Percentiles rank a stretch among this genome's conserved stretches.
Conservation (phyloP, 2,888 invertebrate genomes). For the Drosophila subsilvestris region DNA sequence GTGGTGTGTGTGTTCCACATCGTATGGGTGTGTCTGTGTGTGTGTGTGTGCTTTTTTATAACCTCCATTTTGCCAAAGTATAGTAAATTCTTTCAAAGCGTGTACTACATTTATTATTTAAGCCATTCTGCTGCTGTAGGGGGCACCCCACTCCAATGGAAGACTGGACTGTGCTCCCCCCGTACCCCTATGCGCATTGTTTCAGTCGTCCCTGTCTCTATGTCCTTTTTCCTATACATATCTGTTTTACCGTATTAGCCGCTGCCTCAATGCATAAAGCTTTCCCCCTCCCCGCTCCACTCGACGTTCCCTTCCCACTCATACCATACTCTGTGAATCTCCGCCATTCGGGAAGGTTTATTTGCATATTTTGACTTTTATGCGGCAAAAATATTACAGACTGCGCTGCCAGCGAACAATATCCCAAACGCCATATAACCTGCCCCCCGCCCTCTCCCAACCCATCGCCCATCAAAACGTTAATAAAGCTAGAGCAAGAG, state of each 20-base stretch:
- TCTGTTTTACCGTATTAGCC: conserved; percentile 57
- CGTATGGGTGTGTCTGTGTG: conserved; percentile 9
- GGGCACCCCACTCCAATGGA: conserved; percentile 30
- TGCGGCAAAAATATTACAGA: conserved; percentile 76
- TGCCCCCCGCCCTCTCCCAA: conserved; percentile 1
- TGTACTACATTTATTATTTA: conserved; percentile 76
- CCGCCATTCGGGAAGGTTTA: conserved; percentile 53
- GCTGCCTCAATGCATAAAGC: conserved; percentile 21
- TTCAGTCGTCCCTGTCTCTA: conserved; percentile 10
- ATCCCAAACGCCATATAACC: background rate
- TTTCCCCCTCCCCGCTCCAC: background rate
- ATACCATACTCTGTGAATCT: conserved; percentile 6
- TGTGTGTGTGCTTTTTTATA: conserved; percentile 58
- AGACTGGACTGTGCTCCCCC: background rate
- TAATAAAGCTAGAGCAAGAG: conserved; percentile 58
- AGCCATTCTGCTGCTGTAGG: conserved; percentile 66
- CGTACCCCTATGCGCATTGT: conserved; percentile 7
- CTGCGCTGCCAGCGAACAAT: conserved; percentile 73
- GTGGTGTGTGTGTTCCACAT: conserved; percentile 5
- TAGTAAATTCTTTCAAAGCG: conserved; percentile 77
- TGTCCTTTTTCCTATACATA: conserved; percentile 38
- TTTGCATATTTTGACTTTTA: conserved; percentile 76
- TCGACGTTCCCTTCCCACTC: conserved; percentile 18
- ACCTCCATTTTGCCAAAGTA: conserved; percentile 74
- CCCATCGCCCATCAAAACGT: conserved; percentile 50